Evolutionary conservation across 1,140 invertebrate species (phyloP).

Genomic region (Parapsyche elsis): DNA sequence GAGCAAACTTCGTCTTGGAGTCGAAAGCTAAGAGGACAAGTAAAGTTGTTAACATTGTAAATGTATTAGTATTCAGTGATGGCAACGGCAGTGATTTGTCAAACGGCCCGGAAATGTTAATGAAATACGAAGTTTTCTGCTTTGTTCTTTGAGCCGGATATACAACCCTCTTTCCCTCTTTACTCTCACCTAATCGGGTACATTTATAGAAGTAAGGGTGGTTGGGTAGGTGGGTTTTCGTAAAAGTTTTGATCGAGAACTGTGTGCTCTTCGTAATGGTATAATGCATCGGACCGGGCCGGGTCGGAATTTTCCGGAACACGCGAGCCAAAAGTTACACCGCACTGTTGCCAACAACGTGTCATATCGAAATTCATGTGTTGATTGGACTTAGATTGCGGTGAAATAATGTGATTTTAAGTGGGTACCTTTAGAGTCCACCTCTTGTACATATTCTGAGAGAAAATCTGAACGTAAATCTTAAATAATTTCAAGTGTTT

Average conservation of each 20-base stretch:
- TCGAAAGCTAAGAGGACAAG: constrained; percentile 5
- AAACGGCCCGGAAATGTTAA: constrained; percentile 32
- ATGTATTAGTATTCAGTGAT: constrained; percentile 19
- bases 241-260: too few species aligned
- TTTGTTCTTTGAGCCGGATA: background rate
- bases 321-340: background rate
- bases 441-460: too few species aligned
- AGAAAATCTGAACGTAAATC: too few species aligned
- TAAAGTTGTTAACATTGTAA: constrained; percentile 18
- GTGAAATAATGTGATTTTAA: background rate
- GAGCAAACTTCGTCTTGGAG: background rate
- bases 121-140: constrained; percentile 21
- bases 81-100: constrained; percentile 28
- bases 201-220: too few species aligned
- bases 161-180: background rate
- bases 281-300: background rate
- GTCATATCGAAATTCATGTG: background rate
- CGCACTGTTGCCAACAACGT: background rate
- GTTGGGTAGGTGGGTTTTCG: too few species aligned
- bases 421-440: background rate
- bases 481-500: too few species aligned
- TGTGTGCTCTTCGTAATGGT: background rate
- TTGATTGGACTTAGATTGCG: background rate
- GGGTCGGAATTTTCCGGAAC: background rate
- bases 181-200: too few species aligned